Evolutionary conservation across 2,888 invertebrate genomes (phyloP), one percentile per base, ranked within the genome.

Genomic region (Melangyna quadrimaculata): DNA sequence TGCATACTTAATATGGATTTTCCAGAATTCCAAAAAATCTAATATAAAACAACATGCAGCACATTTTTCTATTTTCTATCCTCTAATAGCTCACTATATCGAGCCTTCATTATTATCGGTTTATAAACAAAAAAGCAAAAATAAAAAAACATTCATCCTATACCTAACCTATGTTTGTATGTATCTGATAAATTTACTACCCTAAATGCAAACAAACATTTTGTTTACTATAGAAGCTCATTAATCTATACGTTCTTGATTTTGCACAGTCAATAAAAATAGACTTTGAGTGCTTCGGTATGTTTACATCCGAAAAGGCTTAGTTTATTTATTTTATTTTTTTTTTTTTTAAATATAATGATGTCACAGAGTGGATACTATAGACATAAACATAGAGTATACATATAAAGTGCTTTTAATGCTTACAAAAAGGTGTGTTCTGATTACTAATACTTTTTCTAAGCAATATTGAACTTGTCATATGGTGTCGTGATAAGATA

Each of bases 231-330:
- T 59, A 22, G 19, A 32, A 65, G 65, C 45, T 29, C 40, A 27
- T 29, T 63, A 27, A 63, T 63, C 63, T 43, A n/a, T n/a, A 37
- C n/a, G 17, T 27, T 43, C 27, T 43, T 12, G n/a, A 24, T 43
- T 63, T 43, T 12, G 2, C 43, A 32, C 27, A 45, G 24, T 65
- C 65, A 63, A 43, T 43, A 27, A 43, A 43, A 63, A n/a, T 43
- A 37, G 45, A 45, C 45, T 29, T 37, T 37, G 17, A 65, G 65
- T 65, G 65, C 65, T 65, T 45, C 14, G 29, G 17, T n/a, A n/a
- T 65, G 45, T 65, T 45, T 19, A 65, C 65, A 65, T 65, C 65
- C 29, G 29, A 29, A 45, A 19, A 65, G 19, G 14, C 12, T 65
- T 63, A 27, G 22, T 40, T 43, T 43, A 2, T 19, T 57, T 57